A percentile compares a stretch with the other conserved stretches of the same genome.
phyloP scores from a whole-genome alignment of 2,888 invertebrate genomes.

The Barypeithes pellucidus region DNA sequence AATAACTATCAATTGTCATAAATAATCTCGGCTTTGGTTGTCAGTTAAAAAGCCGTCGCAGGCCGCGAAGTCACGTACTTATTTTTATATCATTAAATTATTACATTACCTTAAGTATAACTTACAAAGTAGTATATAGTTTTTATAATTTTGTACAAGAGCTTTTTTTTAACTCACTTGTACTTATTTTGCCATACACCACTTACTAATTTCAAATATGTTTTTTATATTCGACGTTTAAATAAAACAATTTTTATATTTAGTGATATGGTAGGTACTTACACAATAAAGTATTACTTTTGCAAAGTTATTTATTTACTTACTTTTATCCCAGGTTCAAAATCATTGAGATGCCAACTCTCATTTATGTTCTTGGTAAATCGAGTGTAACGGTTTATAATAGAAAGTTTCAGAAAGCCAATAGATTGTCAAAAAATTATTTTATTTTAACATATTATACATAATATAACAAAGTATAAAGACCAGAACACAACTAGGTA shows the following conservation, averaged over 20 bases:
- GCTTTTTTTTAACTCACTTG: slow-evolving; percentile 20
- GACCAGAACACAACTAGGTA: slow-evolving; percentile 4
- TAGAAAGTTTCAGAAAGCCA: too few species aligned
- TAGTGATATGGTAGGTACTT: background rate
- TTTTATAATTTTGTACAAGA: slow-evolving; percentile 19
- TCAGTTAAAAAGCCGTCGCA: too few species aligned
- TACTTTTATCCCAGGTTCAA: too few species aligned
- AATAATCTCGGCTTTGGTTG: too few species aligned
- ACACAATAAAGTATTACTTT: background rate
- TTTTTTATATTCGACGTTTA: background rate
- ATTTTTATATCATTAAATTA: slow-evolving; percentile 9
- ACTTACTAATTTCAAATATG: slow-evolving; percentile 1
- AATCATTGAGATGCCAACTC: too few species aligned
- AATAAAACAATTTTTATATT: background rate
- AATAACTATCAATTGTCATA: too few species aligned
- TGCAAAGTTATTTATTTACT: background rate
- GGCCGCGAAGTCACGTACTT: background rate
- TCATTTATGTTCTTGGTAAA: too few species aligned
- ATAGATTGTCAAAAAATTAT: too few species aligned
- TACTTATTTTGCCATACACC: slow-evolving; percentile 9
- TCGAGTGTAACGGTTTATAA: too few species aligned
- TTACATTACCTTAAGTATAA: slow-evolving; percentile 1
- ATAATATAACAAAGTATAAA: background rate
- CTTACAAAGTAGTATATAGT: slow-evolving; percentile 1
- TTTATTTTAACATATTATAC: too few species aligned